Base-by-base conservation (phyloP, 2,888 invertebrate species). In the Athalia cordata region DNA sequence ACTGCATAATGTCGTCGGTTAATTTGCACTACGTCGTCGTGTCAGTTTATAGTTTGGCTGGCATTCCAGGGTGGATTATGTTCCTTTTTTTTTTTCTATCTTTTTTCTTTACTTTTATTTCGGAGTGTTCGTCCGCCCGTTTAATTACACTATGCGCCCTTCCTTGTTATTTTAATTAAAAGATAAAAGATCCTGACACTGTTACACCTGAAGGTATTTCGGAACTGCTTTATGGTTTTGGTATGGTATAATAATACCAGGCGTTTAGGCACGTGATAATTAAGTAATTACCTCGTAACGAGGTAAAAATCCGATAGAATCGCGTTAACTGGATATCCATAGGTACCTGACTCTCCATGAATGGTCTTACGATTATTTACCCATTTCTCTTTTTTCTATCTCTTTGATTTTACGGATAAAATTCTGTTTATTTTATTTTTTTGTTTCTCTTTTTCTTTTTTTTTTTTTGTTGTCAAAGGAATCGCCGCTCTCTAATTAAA, bases 161-260 rank as follows among this genome's bases (percentile, higher is more conserved):
- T n/a, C 29, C 29, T 29, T 29, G 29, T 72, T 13, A 15, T 72
- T 72, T 72, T 72, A 72, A 72, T 72, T 72, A 72, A 72, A 72
- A 72, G 70, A 57, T 68, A 68, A 47, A 57, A 72, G 70, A 57
- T 72, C 72, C 72, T 72, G 45, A 72, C 72, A 43, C 15, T 8
- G 72, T 72, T 59, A n/a, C n/a, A 72, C 57, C 59, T 15, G 7
- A 13, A 72, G 59, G 59, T 29, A 72, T 72, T 72, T 47, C 9
- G 29, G 52, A 52, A 50, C 50, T 52, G 67, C 52, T 67, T 67
- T 67, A 67, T 67, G 43, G 8, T 67, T 67, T 67, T 6, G 49
- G 13, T 15, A 66, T 50, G 52, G 6, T n/a, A 65, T 47, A 13
- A 11, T n/a, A 3, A n/a, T 15, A 50, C 29, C 55, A 2, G 29